Evolutionary conservation across 2,113 vertebrate species (phyloP).

Genomic region (Anser cygnoides): DNA sequence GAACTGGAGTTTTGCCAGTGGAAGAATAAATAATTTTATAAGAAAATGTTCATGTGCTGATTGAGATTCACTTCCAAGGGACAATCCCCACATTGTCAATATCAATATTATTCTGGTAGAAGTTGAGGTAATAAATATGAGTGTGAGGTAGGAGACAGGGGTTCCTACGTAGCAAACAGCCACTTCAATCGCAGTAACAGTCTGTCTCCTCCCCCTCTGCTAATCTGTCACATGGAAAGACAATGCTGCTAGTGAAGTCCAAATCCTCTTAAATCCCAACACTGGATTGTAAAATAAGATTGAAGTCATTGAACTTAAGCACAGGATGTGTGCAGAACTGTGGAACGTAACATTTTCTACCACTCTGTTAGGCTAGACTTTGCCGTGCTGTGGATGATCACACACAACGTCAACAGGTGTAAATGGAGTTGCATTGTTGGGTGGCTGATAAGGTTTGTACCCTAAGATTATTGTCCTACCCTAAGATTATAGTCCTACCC

Average conservation of each 20-base stretch:
- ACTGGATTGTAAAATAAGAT: conserved; percentile 54
- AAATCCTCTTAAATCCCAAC: conserved; percentile 70
- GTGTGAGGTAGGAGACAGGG: conserved; percentile 10
- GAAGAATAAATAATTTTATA: neutral
- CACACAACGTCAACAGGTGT: accelerated
- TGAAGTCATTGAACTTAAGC: conserved; percentile 29
- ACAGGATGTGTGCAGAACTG: neutral
- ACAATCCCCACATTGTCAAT: conserved; percentile 4
- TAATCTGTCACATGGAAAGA: conserved; percentile 59
- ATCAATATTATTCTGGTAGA: neutral
- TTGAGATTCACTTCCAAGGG: neutral
- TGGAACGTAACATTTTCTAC: neutral
- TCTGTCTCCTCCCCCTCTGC: neutral
- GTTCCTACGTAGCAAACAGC: conserved; percentile 18
- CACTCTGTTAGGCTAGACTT: neutral
- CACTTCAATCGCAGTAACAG: neutral
- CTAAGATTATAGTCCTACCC: too few relatives aligned
- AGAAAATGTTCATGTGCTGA: neutral
- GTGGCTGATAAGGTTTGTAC: neutral
- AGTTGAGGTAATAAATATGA: conserved; percentile 9
- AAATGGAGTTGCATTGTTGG: neutral
- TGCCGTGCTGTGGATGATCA: neutral
- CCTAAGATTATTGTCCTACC: neutral
- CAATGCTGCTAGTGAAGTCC: conserved; percentile 53
- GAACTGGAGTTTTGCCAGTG: neutral